Percentiles rank a stretch among this genome's conserved stretches.
Conservation (phyloP, 2,888 invertebrate species). For the Drosophila mayaguana region DNA sequence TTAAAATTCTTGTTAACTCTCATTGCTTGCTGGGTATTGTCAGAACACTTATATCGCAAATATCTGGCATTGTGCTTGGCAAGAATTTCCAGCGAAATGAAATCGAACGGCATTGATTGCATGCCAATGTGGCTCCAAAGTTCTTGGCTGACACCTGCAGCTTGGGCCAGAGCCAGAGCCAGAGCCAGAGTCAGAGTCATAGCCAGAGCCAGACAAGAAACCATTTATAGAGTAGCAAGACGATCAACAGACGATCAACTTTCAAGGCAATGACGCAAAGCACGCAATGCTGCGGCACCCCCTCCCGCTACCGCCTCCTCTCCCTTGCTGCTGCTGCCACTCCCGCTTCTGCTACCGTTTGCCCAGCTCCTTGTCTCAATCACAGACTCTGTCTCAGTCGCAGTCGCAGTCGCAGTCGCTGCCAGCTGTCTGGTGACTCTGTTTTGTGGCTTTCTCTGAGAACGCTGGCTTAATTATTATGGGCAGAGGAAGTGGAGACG, state of each 20-base stretch:
- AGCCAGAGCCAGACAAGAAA: conserved; percentile 51
- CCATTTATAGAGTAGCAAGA: conserved; percentile 80
- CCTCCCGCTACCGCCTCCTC: neutral
- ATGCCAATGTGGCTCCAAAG: conserved; percentile 83
- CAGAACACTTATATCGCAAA: conserved; percentile 51
- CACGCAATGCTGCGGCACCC: conserved; percentile 56
- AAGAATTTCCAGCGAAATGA: conserved; percentile 74
- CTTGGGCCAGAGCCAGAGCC: conserved; percentile 38
- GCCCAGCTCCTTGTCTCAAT: conserved; percentile 14
- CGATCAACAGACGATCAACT: conserved; percentile 79
- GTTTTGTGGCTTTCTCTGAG: conserved; percentile 61
- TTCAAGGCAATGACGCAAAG: conserved; percentile 76
- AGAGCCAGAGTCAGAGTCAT: conserved; percentile 33
- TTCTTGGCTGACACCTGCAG: conserved; percentile 80
- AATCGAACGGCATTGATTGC: conserved; percentile 83
- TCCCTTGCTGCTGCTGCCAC: neutral
- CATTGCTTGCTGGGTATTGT: conserved; percentile 38
- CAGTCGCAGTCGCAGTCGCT: neutral
- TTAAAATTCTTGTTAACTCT: no score
- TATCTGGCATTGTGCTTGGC: conserved; percentile 62
- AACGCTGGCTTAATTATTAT: conserved; percentile 78
- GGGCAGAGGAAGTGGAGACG: conserved; percentile 74
- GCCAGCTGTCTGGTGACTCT: conserved; percentile 26
- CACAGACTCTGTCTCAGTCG: conserved; percentile 3
- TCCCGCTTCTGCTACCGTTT: conserved; percentile 3